Percentiles rank a stretch among this genome's conserved stretches.
phyloP scores from a whole-genome alignment of 1,140 invertebrate species.

The Idris sp. region DNA sequence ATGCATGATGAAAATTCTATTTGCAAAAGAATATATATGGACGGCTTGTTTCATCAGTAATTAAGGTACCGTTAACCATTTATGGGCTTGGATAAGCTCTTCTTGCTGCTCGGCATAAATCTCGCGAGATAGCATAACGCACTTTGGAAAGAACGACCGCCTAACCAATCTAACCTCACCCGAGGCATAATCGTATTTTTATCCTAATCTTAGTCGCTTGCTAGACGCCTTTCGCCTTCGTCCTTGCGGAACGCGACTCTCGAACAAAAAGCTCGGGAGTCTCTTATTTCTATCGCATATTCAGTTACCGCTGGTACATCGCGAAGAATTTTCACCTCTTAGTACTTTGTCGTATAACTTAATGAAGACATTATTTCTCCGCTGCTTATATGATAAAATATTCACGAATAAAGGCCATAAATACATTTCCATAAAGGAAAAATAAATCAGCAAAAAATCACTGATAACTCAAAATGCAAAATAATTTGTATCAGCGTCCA shows the following conservation, averaged over 20 bases:
- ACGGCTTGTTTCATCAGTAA: slow-evolving; percentile 59
- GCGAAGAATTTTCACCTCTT: slow-evolving; percentile 32
- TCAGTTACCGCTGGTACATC: slow-evolving; percentile 30
- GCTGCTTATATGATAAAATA: slow-evolving; percentile 5
- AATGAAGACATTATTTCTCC: slow-evolving; percentile 33
- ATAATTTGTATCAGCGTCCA: no score
- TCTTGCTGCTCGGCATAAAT: slow-evolving; percentile 57
- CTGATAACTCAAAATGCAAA: no score
- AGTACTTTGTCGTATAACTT: slow-evolving; percentile 19
- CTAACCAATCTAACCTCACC: slow-evolving; percentile 56
- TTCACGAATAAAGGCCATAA: not conserved
- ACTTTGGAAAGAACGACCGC: slow-evolving; percentile 32
- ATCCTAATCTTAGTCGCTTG: slow-evolving; percentile 42
- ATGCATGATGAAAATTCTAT: slow-evolving; percentile 44
- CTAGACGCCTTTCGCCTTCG: slow-evolving; percentile 19
- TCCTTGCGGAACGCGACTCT: slow-evolving; percentile 32
- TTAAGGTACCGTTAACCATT: slow-evolving; percentile 63
- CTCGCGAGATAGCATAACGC: slow-evolving; percentile 38
- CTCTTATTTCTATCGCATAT: slow-evolving; percentile 45
- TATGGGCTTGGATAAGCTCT: slow-evolving; percentile 55
- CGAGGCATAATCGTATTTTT: slow-evolving; percentile 45
- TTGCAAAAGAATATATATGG: slow-evolving; percentile 47
- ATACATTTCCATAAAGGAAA: not conserved
- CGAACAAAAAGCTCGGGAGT: slow-evolving; percentile 32
- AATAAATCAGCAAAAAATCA: no score